phyloP scores from a whole-genome alignment of 2,113 vertebrate genomes.

The Nannobrachium achirus region DNA sequence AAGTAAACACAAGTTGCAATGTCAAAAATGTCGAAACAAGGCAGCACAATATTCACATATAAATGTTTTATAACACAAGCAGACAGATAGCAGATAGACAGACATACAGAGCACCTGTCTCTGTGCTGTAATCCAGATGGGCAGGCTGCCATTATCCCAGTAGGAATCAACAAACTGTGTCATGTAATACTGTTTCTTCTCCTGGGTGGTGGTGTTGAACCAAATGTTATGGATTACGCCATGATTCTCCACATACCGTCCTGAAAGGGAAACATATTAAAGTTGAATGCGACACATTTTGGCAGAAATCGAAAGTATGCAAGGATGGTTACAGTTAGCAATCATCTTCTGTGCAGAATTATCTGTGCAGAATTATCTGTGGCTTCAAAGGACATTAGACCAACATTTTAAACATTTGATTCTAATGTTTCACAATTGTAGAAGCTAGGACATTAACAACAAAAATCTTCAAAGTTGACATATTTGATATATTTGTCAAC shows the following conservation, averaged over 20 bases:
- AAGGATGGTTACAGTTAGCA: no score
- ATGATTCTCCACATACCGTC: constrained; percentile 87
- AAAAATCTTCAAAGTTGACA: no score
- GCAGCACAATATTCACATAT: not conserved
- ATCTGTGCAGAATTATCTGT: no score
- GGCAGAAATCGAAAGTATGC: no score
- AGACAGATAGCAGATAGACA: not conserved
- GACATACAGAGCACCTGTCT: constrained; percentile 79
- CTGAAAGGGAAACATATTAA: constrained; percentile 58
- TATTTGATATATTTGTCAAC: no score
- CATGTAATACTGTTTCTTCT: constrained; percentile 81
- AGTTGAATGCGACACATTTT: no score
- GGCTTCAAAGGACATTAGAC: no score
- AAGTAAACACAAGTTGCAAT: not conserved
- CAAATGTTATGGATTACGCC: constrained; percentile 92
- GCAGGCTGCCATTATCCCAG: constrained; percentile 92
- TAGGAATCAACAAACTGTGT: constrained; percentile 82
- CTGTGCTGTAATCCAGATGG: constrained; percentile 95
- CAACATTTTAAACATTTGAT: no score
- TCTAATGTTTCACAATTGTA: no score
- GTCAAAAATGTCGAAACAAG: not conserved
- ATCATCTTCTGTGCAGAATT: no score
- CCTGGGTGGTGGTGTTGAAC: constrained; percentile 81
- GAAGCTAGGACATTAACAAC: no score
- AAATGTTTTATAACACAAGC: not conserved